Evolutionary conservation across 2,888 invertebrate genomes (phyloP).

Genomic region (Cephus sareptanus): DNA sequence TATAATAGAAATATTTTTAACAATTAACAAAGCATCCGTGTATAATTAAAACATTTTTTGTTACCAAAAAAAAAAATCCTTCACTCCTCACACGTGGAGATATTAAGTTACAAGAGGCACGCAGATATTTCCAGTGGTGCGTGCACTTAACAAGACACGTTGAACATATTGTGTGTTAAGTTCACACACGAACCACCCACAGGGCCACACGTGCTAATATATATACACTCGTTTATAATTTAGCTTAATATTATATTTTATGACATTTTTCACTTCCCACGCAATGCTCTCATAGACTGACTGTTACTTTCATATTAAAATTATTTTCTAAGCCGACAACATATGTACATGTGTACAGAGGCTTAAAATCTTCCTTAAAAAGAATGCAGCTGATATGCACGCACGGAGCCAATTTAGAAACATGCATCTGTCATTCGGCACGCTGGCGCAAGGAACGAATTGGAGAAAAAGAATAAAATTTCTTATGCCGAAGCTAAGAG

Average conservation of each 20-base stretch:
- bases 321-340: neutral
- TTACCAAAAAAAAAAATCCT: neutral
- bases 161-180: neutral
- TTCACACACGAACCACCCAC: neutral
- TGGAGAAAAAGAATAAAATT: neutral
- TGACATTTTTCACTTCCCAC: neutral
- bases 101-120: constrained; percentile 52
- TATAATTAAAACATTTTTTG: neutral
- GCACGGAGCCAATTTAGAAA: neutral
- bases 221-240: neutral
- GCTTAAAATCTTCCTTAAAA: neutral
- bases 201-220: neutral
- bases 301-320: neutral
- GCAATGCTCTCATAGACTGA: neutral
- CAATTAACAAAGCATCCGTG: neutral
- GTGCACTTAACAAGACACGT: constrained; percentile 50
- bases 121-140: constrained; percentile 46
- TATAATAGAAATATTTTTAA: neutral
- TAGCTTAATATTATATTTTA: neutral
- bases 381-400: neutral
- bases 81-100: constrained; percentile 14
- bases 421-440: neutral
- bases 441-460: neutral
- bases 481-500: neutral
- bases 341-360: neutral